Percentiles rank a stretch among this genome's conserved stretches.
Evolutionary conservation across 1,140 invertebrate species (phyloP).

Genomic region (Psix sp.): DNA sequence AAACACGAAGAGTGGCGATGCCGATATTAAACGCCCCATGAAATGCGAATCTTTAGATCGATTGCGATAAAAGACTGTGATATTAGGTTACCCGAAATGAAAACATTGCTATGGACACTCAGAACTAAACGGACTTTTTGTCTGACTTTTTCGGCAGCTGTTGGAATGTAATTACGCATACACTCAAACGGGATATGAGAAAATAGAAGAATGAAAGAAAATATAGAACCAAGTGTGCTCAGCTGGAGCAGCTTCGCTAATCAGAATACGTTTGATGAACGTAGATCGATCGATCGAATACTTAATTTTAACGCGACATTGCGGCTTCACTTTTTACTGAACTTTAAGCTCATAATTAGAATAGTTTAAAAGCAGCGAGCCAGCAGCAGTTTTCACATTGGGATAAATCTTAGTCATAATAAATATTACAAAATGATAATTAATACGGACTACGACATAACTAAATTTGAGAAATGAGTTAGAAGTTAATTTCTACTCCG

Average conservation of each 20-base stretch:
- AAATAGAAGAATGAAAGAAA: slow-evolving; percentile 14
- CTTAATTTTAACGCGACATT: too few relatives aligned
- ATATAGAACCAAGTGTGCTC: slow-evolving; percentile 22
- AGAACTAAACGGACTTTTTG: slow-evolving; percentile 27
- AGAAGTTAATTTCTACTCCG: slow-evolving; percentile 2
- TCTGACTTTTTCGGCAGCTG: slow-evolving; percentile 11
- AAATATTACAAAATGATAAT: too few relatives aligned
- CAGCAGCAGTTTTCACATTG: too few relatives aligned
- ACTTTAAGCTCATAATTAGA: too few relatives aligned
- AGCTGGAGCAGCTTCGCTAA: slow-evolving; percentile 35
- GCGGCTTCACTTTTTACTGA: too few relatives aligned
- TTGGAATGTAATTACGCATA: slow-evolving; percentile 6
- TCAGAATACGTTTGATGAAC: slow-evolving; percentile 35
- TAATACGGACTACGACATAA: too few relatives aligned
- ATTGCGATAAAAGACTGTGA: slow-evolving; percentile 54
- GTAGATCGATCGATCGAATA: slow-evolving; percentile 29
- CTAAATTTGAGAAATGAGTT: background rate
- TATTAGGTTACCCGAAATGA: slow-evolving; percentile 39
- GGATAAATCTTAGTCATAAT: too few relatives aligned
- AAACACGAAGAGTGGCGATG: slow-evolving; percentile 36
- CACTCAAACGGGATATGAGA: slow-evolving; percentile 3
- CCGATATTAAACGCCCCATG: slow-evolving; percentile 36
- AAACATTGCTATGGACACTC: slow-evolving; percentile 11
- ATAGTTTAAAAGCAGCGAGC: too few relatives aligned
- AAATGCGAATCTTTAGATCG: slow-evolving; percentile 62